Conservation (phyloP, 1,140 invertebrate species). For the Thaumetopoea pityocampa region DNA sequence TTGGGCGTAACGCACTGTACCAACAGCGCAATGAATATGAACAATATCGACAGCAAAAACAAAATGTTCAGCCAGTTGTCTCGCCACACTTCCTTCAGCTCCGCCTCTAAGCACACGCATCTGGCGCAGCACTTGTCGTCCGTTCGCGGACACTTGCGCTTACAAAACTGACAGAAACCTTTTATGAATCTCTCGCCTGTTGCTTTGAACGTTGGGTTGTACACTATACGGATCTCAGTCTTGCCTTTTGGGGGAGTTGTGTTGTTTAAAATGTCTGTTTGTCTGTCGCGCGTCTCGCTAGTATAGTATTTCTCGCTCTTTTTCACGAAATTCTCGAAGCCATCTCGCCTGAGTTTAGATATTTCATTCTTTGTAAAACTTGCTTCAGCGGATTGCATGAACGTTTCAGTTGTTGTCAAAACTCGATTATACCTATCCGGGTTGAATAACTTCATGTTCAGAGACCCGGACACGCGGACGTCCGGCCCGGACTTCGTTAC, state of each 20-base stretch:
- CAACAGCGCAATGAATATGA: conserved; percentile 44
- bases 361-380: conserved; percentile 62
- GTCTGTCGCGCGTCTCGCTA: conserved; percentile 42
- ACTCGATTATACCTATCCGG: conserved; percentile 61
- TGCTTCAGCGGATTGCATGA: conserved; percentile 48
- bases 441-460: conserved; percentile 64
- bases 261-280: conserved; percentile 47
- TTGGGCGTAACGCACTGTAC: conserved; percentile 46
- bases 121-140: conserved; percentile 51
- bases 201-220: conserved; percentile 65
- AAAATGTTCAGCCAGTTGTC: conserved; percentile 67
- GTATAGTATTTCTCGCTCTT: conserved; percentile 69
- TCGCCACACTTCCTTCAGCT: conserved; percentile 45
- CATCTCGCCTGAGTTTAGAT: conserved; percentile 37
- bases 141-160: conserved; percentile 39
- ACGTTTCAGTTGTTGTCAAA: conserved; percentile 57
- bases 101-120: conserved; percentile 51
- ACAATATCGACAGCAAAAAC: conserved; percentile 46
- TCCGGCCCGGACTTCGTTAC: conserved; percentile 51
- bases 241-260: conserved; percentile 36
- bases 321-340: conserved; percentile 68
- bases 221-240: conserved; percentile 70
- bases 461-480: conserved; percentile 50
- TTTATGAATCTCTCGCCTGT: conserved; percentile 26
- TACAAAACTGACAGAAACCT: conserved; percentile 54